Base-by-base conservation (phyloP, 2,888 invertebrate species). In the Melanophora roralis region DNA sequence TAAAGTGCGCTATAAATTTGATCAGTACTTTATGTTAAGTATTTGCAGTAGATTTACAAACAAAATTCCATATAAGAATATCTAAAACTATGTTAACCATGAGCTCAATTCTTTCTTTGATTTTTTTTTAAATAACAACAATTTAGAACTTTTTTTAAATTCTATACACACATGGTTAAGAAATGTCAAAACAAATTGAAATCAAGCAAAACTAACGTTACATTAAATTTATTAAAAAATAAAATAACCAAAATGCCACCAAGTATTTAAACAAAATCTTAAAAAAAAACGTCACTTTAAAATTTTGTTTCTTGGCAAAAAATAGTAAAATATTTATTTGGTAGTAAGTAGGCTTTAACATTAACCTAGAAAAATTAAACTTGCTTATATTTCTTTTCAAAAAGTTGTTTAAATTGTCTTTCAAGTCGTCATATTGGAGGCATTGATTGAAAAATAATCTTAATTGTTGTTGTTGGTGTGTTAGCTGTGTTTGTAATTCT, bases 321-420 rank as follows among this genome's bases (percentile, higher is more conserved):
- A 23, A 40, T n/a, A 64, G 5, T 19, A 19, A 32, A 16, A 23
- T 2, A 38, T n/a, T 11, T 38, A 12, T 36, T 12, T 21, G 5
- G 43, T 36, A 68, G 27, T 49, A 57, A 76, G 80, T 80, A 80
- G 80, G 80, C 80, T 80, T 80, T 80, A 80, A 80, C 80, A 80
- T 80, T 80, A 80, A 80, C 80, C 80, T 80, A 80, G 80, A 80
- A 80, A 80, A 73, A 55, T 36, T 36, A n/a, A n/a, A n/a, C n/a
- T 27, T 27, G 6, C 27, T 40, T 19, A 32, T 34, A 1, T 43
- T 55, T 38, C 23, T 36, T 47, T 45, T 36, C 8, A 47, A 47
- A 32, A 55, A 57, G n/a, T 27, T 5, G 6, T 5, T 5, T 5
- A 65, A 65, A 74, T 60, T 67, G 57, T 60, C 57, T 72, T 34